Conservation (phyloP, 2,888 invertebrate species). For the Ochropacha duplaris region DNA sequence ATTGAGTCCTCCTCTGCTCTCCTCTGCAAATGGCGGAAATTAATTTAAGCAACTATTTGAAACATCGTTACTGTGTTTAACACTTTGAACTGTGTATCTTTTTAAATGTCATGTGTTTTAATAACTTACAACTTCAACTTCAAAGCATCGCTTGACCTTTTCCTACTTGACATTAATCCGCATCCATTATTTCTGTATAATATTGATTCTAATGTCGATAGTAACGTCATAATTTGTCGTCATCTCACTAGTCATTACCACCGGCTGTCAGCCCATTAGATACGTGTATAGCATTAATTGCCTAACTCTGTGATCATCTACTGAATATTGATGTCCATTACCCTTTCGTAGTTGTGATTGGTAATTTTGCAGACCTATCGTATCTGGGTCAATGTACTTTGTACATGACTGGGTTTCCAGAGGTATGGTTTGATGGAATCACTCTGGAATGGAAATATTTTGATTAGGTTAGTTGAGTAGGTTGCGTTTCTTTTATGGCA, state of each 20-base stretch:
- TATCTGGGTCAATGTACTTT: slow-evolving; percentile 39
- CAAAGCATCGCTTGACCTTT: neutral
- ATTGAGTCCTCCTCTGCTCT: neutral
- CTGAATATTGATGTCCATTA: slow-evolving; percentile 46
- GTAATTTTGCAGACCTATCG: slow-evolving; percentile 20
- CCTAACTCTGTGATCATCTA: slow-evolving; percentile 22
- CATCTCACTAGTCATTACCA: slow-evolving; percentile 10
- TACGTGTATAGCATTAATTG: slow-evolving; percentile 48
- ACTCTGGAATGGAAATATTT: slow-evolving; percentile 9
- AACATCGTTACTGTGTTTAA: neutral
- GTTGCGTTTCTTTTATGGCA: neutral
- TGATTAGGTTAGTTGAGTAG: neutral
- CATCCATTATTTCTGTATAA: neutral
- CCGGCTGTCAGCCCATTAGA: slow-evolving; percentile 40
- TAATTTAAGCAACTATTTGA: neutral
- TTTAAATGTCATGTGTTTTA: neutral
- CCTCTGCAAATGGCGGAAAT: neutral
- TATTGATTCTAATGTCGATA: neutral
- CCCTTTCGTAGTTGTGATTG: slow-evolving; percentile 20
- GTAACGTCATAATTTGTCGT: neutral
- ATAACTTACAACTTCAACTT: neutral
- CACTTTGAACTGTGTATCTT: neutral
- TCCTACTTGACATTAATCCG: neutral
- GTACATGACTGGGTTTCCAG: slow-evolving; percentile 17
- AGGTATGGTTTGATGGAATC: slow-evolving; percentile 6